These are phyloP conservation scores for Cisticola juncidis DNA, from an alignment of 2,113 vertebrate species.

Conservation along the genomic window DNA sequence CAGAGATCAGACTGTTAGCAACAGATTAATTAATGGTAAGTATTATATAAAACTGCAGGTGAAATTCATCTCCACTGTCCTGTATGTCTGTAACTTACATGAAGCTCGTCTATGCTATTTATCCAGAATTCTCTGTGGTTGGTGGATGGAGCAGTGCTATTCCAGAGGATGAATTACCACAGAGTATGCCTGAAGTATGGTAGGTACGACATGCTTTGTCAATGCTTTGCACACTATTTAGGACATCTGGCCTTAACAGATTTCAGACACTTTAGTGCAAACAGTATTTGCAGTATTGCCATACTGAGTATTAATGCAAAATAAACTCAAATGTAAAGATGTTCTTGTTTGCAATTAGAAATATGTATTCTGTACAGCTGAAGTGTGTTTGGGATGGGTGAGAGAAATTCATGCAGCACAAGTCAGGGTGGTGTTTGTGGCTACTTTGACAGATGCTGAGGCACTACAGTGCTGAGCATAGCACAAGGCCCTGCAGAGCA, in stretches of 20 bases:
- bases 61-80: neutral
- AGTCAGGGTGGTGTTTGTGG: neutral
- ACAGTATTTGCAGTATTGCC: neutral
- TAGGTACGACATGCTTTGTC: neutral
- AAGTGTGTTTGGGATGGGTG: neutral
- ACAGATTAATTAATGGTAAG: neutral
- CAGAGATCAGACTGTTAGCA: neutral
- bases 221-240: neutral
- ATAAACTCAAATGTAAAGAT: neutral
- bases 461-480: neutral
- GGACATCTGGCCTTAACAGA: neutral
- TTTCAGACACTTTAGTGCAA: neutral
- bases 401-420: neutral
- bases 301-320: neutral
- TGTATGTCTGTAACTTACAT: neutral
- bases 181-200: neutral
- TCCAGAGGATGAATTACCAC: neutral
- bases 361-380: neutral
- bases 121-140: neutral
- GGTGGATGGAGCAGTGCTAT: neutral
- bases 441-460: neutral
- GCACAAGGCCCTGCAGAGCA: accelerated
- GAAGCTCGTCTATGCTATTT: neutral
- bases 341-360: neutral
- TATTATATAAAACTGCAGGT: neutral